Evolutionary conservation across 2,888 invertebrate genomes (phyloP).

Genomic region (Nomada hirtipes): DNA sequence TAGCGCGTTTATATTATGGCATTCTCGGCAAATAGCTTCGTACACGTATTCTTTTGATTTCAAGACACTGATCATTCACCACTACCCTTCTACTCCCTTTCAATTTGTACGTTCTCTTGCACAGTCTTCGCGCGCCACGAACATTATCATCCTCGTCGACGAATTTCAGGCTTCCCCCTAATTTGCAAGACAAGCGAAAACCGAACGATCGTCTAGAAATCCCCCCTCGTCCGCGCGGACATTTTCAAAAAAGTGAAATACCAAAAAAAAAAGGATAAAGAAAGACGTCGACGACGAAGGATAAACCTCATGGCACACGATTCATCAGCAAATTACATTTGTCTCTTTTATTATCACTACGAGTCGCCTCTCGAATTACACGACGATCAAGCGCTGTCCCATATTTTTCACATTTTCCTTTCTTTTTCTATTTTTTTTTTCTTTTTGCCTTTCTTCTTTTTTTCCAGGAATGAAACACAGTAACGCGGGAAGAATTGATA

Average conservation of each 20-base stretch:
- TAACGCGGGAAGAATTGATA: conserved; percentile 38
- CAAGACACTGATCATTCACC: conserved; percentile 60
- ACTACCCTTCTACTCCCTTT: conserved; percentile 49
- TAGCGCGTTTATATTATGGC: conserved; percentile 80
- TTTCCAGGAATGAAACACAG: not conserved
- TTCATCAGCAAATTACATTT: conserved; percentile 50
- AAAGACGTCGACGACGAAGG: not conserved
- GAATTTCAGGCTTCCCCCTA: not conserved
- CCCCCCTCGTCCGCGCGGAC: not conserved
- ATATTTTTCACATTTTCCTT: conserved; percentile 13
- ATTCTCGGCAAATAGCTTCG: conserved; percentile 78
- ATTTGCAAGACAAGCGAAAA: too few relatives aligned
- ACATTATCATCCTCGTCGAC: conserved; percentile 23
- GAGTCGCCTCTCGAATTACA: conserved; percentile 51
- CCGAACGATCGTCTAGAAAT: not conserved
- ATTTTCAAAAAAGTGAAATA: not conserved
- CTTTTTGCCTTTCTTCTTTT: not conserved
- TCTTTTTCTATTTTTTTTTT: not conserved
- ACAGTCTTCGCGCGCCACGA: conserved; percentile 35
- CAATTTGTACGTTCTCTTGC: conserved; percentile 60
- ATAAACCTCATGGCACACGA: conserved; percentile 21
- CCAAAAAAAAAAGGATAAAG: not conserved
- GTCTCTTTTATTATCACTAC: conserved; percentile 54
- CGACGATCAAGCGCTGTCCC: conserved; percentile 60
- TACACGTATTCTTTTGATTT: conserved; percentile 73